Base-by-base conservation (phyloP, 2,113 vertebrate genomes). In the Bucco capensis region DNA sequence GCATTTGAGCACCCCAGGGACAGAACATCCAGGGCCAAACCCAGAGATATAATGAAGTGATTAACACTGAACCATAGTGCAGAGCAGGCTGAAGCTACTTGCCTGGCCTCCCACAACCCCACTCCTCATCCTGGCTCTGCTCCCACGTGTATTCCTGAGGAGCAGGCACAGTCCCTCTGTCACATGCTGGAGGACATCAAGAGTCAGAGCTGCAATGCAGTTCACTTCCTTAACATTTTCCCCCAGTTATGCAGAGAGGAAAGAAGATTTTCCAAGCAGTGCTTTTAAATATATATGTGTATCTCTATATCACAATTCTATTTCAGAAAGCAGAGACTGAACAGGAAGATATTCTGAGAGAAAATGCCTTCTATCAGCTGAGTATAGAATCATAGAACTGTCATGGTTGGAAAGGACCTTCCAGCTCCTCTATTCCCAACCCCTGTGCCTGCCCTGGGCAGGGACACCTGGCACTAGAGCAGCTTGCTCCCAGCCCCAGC, bases 1-100 rank as follows among this genome's bases (percentile, higher is more conserved):
- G 37, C 6, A 50, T 75, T 80, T 82, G 8, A 74, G 47, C 61
- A 54, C 37, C 62, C 69, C 2, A 4, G 72, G 87, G 66, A 91
- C 67, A 85, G 83, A 91, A 85, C 21, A 82, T 73, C 46, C 64
- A 78, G 83, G 70, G 40, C 86, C 86, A 93, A 87, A 51, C 21
- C 66, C n/a, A 42, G 71, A 77, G 87, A 75, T 72, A 73, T 9
- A 46, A 75, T 30, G 15, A 81, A 47, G 49, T 64, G 91, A 85
- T 90, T 87, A 92, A 88, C 92, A 67, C 37, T 21, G 35, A 81
- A 46, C 56, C 1, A 2, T 21, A 17, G 35, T 19, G 35, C 24
- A 49, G 78, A 80, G 58, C 54, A 64, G 47, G 49, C 24, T 37
- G 22, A 61, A 83, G 42, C 33, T 33, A 35, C 58, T 80, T 56